These are phyloP conservation scores for Cinclus mexicanus DNA, from an alignment of 2,113 vertebrate genomes.

Conservation along the genomic window DNA sequence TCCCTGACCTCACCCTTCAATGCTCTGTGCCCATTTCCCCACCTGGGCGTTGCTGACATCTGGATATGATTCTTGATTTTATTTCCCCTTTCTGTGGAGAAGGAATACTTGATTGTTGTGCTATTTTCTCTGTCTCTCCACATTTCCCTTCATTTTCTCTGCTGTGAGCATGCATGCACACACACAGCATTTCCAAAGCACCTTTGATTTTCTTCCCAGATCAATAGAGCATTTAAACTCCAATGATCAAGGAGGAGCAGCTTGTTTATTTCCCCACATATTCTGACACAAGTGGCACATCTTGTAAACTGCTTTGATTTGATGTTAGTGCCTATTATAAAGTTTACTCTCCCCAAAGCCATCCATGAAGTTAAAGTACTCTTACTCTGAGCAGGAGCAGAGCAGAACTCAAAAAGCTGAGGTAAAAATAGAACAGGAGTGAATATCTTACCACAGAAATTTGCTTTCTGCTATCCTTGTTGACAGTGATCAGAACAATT, in stretches of 20 bases:
- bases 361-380: slow-evolving; percentile 32
- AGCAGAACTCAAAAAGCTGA: background rate
- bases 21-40: background rate
- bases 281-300: slow-evolving; percentile 42
- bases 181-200: slow-evolving; percentile 25
- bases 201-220: slow-evolving; percentile 49
- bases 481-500: background rate
- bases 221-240: slow-evolving; percentile 68
- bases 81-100: background rate
- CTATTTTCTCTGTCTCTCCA: slow-evolving; percentile 4
- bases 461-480: background rate
- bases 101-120: background rate
- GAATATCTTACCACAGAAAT: background rate
- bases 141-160: background rate
- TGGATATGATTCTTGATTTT: background rate
- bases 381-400: background rate
- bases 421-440: background rate
- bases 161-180: slow-evolving; percentile 8
- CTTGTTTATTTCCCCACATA: slow-evolving; percentile 54
- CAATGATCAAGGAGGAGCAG: slow-evolving; percentile 56
- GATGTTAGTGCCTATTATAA: slow-evolving; percentile 45
- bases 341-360: slow-evolving; percentile 2
- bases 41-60: background rate
- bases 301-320: slow-evolving; percentile 42
- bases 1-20: background rate